Percentiles rank a stretch among this genome's conserved stretches.
Conservation (phyloP, 1,140 invertebrate species). For the Andrena cerasifolii region DNA sequence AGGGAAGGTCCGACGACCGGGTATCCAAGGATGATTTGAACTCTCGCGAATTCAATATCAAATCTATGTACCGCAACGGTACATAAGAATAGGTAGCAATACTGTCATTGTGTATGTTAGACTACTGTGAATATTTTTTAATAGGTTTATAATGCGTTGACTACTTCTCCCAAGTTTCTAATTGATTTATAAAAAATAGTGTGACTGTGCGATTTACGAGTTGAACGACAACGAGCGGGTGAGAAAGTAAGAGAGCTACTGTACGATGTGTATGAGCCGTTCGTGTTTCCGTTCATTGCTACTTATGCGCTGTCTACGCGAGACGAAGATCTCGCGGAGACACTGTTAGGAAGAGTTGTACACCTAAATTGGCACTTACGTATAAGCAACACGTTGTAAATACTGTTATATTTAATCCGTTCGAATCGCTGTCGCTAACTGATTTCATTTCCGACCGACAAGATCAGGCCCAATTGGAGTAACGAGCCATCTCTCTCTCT, state of each 20-base stretch:
- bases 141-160: slow-evolving; percentile 80
- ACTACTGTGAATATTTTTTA: slow-evolving; percentile 80
- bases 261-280: slow-evolving; percentile 56
- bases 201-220: slow-evolving; percentile 33
- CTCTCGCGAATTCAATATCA: slow-evolving; percentile 65
- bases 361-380: slow-evolving; percentile 68
- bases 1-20: background rate
- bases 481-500: no score
- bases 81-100: slow-evolving; percentile 73
- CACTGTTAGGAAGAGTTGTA: slow-evolving; percentile 70
- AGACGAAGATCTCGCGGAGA: slow-evolving; percentile 47
- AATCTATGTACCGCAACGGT: slow-evolving; percentile 70
- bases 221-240: slow-evolving; percentile 49
- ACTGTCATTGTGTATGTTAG: slow-evolving; percentile 79
- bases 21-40: slow-evolving; percentile 8
- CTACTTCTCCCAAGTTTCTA: slow-evolving; percentile 70
- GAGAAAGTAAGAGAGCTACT: slow-evolving; percentile 59
- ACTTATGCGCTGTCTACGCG: slow-evolving; percentile 66
- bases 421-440: slow-evolving; percentile 62
- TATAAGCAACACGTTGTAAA: slow-evolving; percentile 73
- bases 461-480: slow-evolving; percentile 36
- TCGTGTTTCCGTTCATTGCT: slow-evolving; percentile 66
- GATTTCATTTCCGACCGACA: slow-evolving; percentile 56
- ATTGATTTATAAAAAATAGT: slow-evolving; percentile 65
- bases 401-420: slow-evolving; percentile 67